Conservation (phyloP, 2,888 invertebrate genomes). For the Mylabris sibirica region DNA sequence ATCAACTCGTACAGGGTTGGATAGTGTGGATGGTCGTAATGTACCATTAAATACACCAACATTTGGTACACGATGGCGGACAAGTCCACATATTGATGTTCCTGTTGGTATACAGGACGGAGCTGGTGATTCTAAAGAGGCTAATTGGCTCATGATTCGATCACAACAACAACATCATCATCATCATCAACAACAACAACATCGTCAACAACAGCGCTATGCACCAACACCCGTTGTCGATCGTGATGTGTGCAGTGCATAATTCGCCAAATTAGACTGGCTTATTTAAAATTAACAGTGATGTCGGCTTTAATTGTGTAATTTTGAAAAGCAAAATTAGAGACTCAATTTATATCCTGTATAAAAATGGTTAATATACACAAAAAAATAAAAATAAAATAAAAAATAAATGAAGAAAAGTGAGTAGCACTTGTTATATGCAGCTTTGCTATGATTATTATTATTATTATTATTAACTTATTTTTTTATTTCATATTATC, state of each 20-base stretch:
- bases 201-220: conserved; percentile 42
- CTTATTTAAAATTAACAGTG: conserved; percentile 49
- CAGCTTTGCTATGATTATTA: conserved; percentile 54
- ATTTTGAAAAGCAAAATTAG: conserved; percentile 40
- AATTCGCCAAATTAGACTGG: conserved; percentile 42
- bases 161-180: conserved; percentile 27
- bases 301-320: conserved; percentile 52
- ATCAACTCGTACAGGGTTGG: conserved; percentile 50
- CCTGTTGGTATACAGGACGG: conserved; percentile 43
- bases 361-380: conserved; percentile 44
- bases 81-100: conserved; percentile 42
- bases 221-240: conserved; percentile 40
- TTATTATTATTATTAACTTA: conserved; percentile 51
- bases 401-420: conserved; percentile 36
- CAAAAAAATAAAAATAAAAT: not conserved
- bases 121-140: conserved; percentile 42
- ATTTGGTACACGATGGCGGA: conserved; percentile 57
- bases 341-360: conserved; percentile 47
- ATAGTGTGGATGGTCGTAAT: conserved; percentile 56
- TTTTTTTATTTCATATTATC: conserved; percentile 45
- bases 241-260: conserved; percentile 42
- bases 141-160: conserved; percentile 33
- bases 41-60: conserved; percentile 50
- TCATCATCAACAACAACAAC: conserved; percentile 22
- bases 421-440: conserved; percentile 58